Base-by-base conservation (phyloP, 2,888 invertebrate genomes). In the Mylabris sibirica region DNA sequence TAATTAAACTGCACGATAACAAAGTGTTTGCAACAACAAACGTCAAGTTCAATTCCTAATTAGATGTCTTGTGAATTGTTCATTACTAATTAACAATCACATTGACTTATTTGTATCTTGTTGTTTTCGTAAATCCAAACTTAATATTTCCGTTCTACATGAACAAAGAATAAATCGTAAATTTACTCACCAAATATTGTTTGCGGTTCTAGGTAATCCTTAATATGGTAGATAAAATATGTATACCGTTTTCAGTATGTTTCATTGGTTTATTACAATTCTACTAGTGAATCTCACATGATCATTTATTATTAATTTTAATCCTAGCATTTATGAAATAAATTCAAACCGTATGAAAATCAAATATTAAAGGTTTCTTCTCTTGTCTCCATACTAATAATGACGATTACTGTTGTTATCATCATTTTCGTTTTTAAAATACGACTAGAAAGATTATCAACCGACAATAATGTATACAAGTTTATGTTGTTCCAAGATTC, bases 181-280 rank as follows among this genome's bases (percentile, higher is more conserved):
- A 53, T 53, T 22, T 22, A 20, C 76, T 77, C 77, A 76, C 75
- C 69, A 66, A 72, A 75, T 53, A 53, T 53, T 53, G 70, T 71
- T 75, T 73, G 78, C 71, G 80, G 81, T 80, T 77, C 75, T 65
- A 70, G 70, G 75, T 81, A 80, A 81, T 80, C 79, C 78, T 77
- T 77, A 78, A 79, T 78, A 79, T 77, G 74, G 72, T 64, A 75
- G 72, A 76, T 82, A 78, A 82, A 82, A 81, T 82, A 82, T 81
- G 76, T 49, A 44, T 6, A 14, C 2, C 9, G 3, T 44, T 5
- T 44, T n/a, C 20, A 20, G 11, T 11, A 53, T 22, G 49, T 8
- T 53, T 11, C 3, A 20, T 9, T 20, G 11, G 3, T 11, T 20
- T 20, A 53, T 53, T 22, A 20, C 22, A 53, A 53, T 53, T 53